These are phyloP conservation scores for Atrina japonica DNA, from an alignment of 2,888 invertebrate genomes.

Conservation along the genomic window DNA sequence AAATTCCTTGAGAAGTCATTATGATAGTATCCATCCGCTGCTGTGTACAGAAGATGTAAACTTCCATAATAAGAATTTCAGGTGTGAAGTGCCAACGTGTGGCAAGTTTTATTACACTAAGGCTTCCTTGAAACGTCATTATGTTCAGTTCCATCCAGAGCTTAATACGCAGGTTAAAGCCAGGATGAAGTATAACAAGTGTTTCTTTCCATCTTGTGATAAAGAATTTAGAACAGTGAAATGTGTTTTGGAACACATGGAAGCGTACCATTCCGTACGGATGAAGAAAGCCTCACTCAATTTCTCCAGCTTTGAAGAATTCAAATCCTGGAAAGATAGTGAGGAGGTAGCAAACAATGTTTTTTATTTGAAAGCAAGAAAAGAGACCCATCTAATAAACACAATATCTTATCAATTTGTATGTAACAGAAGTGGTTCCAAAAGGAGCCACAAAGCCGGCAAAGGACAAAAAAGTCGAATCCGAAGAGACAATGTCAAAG, in stretches of 20 bases:
- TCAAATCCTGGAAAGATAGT: background rate
- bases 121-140: background rate
- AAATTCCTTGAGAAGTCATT: too few species aligned
- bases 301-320: too few species aligned
- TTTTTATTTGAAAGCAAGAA: background rate
- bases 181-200: background rate
- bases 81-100: background rate
- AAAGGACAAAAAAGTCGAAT: background rate
- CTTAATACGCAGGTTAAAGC: background rate
- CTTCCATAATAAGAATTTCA: too few species aligned
- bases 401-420: conserved; percentile 2
- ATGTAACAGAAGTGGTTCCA: conserved; percentile 5
- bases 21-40: too few species aligned
- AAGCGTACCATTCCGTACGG: background rate
- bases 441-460: background rate
- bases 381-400: background rate
- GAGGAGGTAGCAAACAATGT: background rate
- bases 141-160: background rate
- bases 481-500: conserved; percentile 8
- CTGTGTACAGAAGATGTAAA: too few species aligned
- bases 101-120: background rate
- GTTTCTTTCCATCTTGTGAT: conserved; percentile 6
- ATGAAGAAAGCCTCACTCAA: too few species aligned
- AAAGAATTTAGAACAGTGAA: background rate
- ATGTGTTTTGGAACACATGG: background rate